phyloP scores from a whole-genome alignment of 2,888 invertebrate genomes.

The Agrotis exclamationis region DNA sequence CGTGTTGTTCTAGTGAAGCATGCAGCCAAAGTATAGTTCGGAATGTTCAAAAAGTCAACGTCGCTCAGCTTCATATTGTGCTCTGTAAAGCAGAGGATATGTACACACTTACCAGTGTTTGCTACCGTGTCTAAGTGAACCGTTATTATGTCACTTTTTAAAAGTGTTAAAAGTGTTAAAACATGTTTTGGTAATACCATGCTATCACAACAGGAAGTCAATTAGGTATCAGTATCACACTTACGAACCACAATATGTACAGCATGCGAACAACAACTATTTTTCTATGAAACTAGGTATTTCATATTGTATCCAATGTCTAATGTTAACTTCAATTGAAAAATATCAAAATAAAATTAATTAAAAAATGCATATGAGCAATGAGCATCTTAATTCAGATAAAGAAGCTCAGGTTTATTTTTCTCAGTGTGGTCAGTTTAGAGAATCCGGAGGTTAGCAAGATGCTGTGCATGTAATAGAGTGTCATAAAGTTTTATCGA shows the following conservation, averaged over 20 bases:
- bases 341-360: background rate
- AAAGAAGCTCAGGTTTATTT: too few relatives aligned
- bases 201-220: slow-evolving; percentile 10
- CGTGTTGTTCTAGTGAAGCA: too few relatives aligned
- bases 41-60: too few relatives aligned
- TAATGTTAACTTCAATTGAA: background rate
- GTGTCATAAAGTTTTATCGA: background rate
- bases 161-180: too few relatives aligned
- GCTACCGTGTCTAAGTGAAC: too few relatives aligned
- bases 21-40: too few relatives aligned
- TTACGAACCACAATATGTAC: background rate
- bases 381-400: too few relatives aligned
- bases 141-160: too few relatives aligned
- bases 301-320: background rate
- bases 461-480: background rate
- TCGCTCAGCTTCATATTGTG: too few relatives aligned
- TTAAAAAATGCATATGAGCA: background rate
- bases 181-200: slow-evolving; percentile 18
- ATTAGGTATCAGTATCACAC: slow-evolving; percentile 12
- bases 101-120: too few relatives aligned
- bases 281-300: background rate
- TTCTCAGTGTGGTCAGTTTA: background rate
- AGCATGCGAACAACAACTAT: background rate
- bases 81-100: too few relatives aligned
- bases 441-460: background rate